Conservation (phyloP, 2,797 vertebrate species). For the Pipistrellus pipistrellus region DNA sequence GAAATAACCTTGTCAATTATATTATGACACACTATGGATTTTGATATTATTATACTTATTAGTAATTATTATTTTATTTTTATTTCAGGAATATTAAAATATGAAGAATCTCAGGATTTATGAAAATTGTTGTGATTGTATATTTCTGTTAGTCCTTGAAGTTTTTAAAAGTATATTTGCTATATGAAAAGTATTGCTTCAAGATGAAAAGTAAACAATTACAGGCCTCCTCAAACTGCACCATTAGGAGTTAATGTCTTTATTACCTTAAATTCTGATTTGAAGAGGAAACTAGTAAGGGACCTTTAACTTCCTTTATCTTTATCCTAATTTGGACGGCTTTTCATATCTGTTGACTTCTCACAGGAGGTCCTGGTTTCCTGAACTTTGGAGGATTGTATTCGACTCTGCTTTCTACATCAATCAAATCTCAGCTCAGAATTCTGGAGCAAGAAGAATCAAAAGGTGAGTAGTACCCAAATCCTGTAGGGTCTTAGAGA, state of each 20-base stretch:
- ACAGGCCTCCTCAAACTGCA: neutral
- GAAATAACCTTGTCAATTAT: conserved; percentile 12
- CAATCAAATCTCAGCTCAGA: neutral
- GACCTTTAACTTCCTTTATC: neutral
- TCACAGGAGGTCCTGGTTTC: neutral
- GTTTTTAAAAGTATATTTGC: neutral
- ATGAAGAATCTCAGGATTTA: neutral
- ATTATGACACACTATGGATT: neutral
- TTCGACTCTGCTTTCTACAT: neutral
- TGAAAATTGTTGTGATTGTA: neutral
- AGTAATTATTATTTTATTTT: neutral
- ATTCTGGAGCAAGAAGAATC: neutral
- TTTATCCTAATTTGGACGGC: neutral
- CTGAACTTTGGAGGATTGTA: neutral
- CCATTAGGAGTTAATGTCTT: neutral
- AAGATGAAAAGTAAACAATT: neutral
- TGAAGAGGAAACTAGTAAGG: neutral
- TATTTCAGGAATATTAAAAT: conserved; percentile 12
- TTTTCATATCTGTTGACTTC: neutral
- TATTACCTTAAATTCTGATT: conserved; percentile 24
- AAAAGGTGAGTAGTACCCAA: neutral
- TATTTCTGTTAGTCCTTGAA: conserved; percentile 18
- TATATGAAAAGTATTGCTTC: neutral
- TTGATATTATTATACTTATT: neutral
- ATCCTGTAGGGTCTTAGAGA: neutral